Percentiles rank a stretch among this genome's conserved stretches.
phyloP scores from a whole-genome alignment of 1,140 invertebrate genomes.

The Elymnias hypermnestra region DNA sequence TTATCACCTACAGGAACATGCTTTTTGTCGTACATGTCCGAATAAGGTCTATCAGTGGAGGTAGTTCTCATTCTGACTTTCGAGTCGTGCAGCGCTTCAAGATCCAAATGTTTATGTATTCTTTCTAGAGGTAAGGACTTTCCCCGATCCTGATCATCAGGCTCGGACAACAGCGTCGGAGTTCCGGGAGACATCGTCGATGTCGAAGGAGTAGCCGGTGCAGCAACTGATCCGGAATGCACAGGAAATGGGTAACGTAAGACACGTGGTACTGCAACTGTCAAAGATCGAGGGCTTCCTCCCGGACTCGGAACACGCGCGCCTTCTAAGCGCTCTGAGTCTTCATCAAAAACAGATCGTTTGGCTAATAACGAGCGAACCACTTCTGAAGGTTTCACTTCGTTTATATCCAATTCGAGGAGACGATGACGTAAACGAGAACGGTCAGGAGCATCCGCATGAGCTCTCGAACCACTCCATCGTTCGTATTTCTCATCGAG shows the following conservation, averaged over 20 bases:
- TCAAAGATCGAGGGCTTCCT: slow-evolving; percentile 43
- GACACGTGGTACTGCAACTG: slow-evolving; percentile 78
- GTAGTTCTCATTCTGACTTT: slow-evolving; percentile 42
- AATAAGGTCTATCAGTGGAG: slow-evolving; percentile 40
- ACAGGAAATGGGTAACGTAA: slow-evolving; percentile 89
- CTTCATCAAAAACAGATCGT: slow-evolving; percentile 96
- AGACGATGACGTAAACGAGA: slow-evolving; percentile 81
- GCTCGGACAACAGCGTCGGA: slow-evolving; percentile 54
- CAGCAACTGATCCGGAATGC: slow-evolving; percentile 52
- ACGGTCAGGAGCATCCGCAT: slow-evolving; percentile 58
- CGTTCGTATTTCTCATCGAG: slow-evolving; percentile 95
- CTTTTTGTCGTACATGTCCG: slow-evolving; percentile 23
- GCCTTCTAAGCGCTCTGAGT: slow-evolving; percentile 94
- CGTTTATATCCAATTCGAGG: slow-evolving; percentile 84
- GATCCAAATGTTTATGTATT: slow-evolving; percentile 34
- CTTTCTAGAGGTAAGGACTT: slow-evolving; percentile 28
- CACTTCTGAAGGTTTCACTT: slow-evolving; percentile 94
- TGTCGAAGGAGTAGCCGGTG: slow-evolving; percentile 71
- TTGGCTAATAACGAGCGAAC: slow-evolving; percentile 94
- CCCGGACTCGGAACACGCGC: slow-evolving; percentile 69
- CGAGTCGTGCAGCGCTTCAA: slow-evolving; percentile 36
- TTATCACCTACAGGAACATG: slow-evolving; percentile 12
- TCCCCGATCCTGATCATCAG: slow-evolving; percentile 64
- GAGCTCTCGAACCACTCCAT: slow-evolving; percentile 85
- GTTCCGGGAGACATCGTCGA: slow-evolving; percentile 12